Evolutionary conservation across 2,113 vertebrate species (phyloP).

Genomic region (Silurus meridionalis): DNA sequence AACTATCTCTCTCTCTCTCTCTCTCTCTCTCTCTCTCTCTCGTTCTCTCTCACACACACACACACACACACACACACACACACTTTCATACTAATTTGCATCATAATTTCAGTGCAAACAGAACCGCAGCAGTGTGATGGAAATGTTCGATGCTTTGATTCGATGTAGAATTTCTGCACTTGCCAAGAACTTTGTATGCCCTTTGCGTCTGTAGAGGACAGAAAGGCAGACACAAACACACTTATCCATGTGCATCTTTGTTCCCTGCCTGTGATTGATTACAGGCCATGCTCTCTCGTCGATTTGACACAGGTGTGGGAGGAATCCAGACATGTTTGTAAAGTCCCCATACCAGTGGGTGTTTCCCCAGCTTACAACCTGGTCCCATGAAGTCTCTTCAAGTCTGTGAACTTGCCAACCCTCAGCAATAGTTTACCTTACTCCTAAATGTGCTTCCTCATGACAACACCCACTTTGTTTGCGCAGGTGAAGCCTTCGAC

Average conservation of each 20-base stretch:
- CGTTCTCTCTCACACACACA: constrained; percentile 29
- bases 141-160: constrained; percentile 33
- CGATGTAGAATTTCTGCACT: constrained; percentile 9
- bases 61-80: too few relatives aligned
- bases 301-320: constrained; percentile 33
- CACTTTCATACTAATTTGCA: constrained; percentile 44
- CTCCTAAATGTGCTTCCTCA: constrained; percentile 16
- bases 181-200: constrained; percentile 10
- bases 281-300: not conserved
- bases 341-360: constrained; percentile 48
- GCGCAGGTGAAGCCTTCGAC: constrained; percentile 78
- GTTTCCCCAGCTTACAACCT: constrained; percentile 20
- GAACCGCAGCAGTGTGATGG: constrained; percentile 26
- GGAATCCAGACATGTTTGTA: constrained; percentile 24
- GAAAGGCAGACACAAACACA: not conserved
- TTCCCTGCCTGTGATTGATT: not conserved
- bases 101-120: constrained; percentile 48
- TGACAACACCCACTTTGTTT: constrained; percentile 72
- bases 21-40: constrained; percentile 33
- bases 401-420: constrained; percentile 48
- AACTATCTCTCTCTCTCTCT: constrained; percentile 1
- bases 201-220: not conserved
- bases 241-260: not conserved
- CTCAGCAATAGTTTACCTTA: constrained; percentile 26
- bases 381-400: constrained; percentile 14